A percentile compares a stretch with the other conserved stretches of the same genome.
These are phyloP conservation scores for Perca fluviatilis DNA, from an alignment of 2,113 vertebrate species.

Conservation along the genomic window DNA sequence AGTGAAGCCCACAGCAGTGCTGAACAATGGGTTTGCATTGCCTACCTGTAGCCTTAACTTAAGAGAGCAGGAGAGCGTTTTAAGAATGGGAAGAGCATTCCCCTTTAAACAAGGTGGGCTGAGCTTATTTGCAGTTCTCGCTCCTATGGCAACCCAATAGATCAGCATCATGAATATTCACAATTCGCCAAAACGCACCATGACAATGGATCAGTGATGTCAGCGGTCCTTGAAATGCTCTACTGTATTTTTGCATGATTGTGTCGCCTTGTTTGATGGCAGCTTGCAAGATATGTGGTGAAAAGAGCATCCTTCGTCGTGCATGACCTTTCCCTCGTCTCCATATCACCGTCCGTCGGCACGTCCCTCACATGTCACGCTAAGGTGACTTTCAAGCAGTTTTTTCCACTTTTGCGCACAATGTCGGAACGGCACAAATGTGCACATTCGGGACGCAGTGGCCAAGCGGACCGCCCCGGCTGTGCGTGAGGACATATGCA, in stretches of 20 bases:
- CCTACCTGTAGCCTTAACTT: constrained; percentile 75
- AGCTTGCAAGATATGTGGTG: constrained; percentile 60
- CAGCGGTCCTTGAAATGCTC: constrained; percentile 84
- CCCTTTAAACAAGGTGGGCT: constrained; percentile 94
- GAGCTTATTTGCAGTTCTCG: constrained; percentile 89
- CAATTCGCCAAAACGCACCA: constrained; percentile 86
- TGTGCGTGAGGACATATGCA: constrained; percentile 77
- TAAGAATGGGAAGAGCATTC: constrained; percentile 81
- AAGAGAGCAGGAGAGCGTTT: constrained; percentile 57
- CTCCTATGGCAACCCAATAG: constrained; percentile 97
- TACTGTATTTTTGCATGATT: constrained; percentile 66
- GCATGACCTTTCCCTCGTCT: constrained; percentile 80
- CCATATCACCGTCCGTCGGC: constrained; percentile 65
- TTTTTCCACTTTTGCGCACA: constrained; percentile 81
- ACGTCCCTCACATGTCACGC: constrained; percentile 80
- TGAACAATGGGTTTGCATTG: constrained; percentile 36
- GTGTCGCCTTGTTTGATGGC: constrained; percentile 73
- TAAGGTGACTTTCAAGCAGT: constrained; percentile 83
- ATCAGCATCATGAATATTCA: constrained; percentile 95
- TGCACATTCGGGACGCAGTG: constrained; percentile 72
- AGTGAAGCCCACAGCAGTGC: constrained; percentile 9
- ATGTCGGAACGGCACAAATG: constrained; percentile 75
- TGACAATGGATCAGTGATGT: constrained; percentile 90
- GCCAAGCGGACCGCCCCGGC: constrained; percentile 69
- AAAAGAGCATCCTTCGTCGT: constrained; percentile 73